Base-by-base conservation (phyloP, 2,888 invertebrate genomes). In the Hyposoter dolosus region DNA sequence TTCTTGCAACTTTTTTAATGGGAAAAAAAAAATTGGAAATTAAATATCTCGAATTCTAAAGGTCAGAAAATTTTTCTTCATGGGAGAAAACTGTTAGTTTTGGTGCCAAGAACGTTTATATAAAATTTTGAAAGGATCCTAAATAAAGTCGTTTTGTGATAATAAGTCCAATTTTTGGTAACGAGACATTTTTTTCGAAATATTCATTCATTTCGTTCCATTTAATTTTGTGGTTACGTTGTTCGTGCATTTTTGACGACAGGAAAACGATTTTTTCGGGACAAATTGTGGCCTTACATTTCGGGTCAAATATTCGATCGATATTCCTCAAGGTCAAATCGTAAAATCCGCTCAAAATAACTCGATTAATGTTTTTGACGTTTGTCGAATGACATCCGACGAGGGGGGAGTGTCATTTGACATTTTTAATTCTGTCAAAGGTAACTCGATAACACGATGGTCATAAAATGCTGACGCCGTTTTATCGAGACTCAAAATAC, bases 381-480 rank as follows among this genome's bases (percentile, higher is more conserved):
- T 40, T 7, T 66, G 40, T 40, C 23, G 72, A 80, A 45, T 43
- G 35, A 19, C 9, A 40, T 40, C 1, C 40, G 40, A 40, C 40
- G 40, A 7, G 40, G 3, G 40, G 40, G 40, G 17, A 50, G 65
- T 80, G 50, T 72, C 65, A 56, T 75, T 68, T 43, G 32, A 68
- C 45, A 32, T 35, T 45, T 50, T 10, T n/a, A 19, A 56, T n/a
- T 45, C 23, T 76, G 50, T 71, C 60, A 45, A 68, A 45, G 35
- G 35, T 12, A 32, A 68, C 60, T 68, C 23, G 53, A 79, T 43
- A 60, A 43, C 32, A 77, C 50, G 69, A 23, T 15, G 17, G 28
- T 6, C 12, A 10, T 47, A 69, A 23, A 68, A 15, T n/a, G 23
- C 7, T 19, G 10, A 28, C 47, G 47, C 47, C 12, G 5, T 15